A percentile compares a stretch with the other conserved stretches of the same genome.
Conservation (phyloP, 2,888 invertebrate genomes). For the Campoplex nolae region DNA sequence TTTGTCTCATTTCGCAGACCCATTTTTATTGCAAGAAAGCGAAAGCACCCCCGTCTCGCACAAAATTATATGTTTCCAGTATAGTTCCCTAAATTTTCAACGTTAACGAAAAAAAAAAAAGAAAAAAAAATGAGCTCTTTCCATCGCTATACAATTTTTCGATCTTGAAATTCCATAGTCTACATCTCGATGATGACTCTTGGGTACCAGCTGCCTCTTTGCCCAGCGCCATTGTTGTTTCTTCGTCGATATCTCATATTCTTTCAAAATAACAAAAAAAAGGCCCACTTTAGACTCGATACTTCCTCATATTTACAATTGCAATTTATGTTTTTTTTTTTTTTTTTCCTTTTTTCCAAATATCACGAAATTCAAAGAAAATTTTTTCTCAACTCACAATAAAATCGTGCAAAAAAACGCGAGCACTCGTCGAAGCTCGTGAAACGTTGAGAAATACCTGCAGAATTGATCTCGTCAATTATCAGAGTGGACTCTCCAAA, state of each 20-base stretch:
- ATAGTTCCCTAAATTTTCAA: background rate
- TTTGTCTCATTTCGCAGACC: conserved; percentile 55
- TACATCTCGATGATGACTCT: conserved; percentile 32
- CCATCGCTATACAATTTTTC: conserved; percentile 5
- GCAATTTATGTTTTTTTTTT: background rate
- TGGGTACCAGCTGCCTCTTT: conserved; percentile 45
- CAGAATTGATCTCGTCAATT: background rate
- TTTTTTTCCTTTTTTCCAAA: background rate
- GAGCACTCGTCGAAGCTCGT: background rate
- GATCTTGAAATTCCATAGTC: conserved; percentile 3
- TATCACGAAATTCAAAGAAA: background rate
- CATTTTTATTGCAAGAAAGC: conserved; percentile 39
- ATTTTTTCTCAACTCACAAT: background rate
- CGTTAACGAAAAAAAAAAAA: conserved; percentile 23
- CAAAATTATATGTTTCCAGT: conserved; percentile 81
- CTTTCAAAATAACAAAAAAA: conserved; percentile 9
- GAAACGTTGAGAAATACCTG: background rate
- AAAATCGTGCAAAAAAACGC: conserved; percentile 21
- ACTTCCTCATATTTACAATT: conserved; percentile 14
- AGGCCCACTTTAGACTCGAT: conserved; percentile 25
- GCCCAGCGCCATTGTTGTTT: conserved; percentile 7
- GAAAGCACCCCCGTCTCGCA: conserved; percentile 75
- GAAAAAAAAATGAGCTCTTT: conserved; percentile 10
- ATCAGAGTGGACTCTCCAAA: background rate
- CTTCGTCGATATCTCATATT: conserved; percentile 36